phyloP scores from a whole-genome alignment of 2,888 invertebrate species.

The Synergus japonicus region DNA sequence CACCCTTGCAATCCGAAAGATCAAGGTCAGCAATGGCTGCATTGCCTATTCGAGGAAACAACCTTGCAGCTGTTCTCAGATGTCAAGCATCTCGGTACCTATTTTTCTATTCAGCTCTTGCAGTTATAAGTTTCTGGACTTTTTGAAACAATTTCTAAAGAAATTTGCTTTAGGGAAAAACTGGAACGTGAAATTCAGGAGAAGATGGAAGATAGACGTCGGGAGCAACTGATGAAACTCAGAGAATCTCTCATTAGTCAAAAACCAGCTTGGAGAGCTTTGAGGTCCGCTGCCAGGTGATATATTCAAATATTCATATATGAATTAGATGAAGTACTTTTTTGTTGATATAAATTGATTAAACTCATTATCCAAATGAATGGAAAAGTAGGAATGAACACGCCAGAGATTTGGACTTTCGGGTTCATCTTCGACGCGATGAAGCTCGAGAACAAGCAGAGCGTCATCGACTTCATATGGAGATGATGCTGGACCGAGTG shows the following conservation, averaged over 20 bases:
- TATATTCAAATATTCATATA: background rate
- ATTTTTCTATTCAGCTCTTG: background rate
- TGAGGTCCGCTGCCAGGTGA: slow-evolving; percentile 77
- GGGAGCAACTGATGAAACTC: slow-evolving; percentile 80
- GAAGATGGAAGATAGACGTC: slow-evolving; percentile 81
- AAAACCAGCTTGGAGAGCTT: slow-evolving; percentile 85
- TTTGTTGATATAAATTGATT: background rate
- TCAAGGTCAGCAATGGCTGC: slow-evolving; percentile 67
- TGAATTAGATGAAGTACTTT: slow-evolving; percentile 14
- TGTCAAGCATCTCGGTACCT: slow-evolving; percentile 73
- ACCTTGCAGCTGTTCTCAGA: slow-evolving; percentile 84
- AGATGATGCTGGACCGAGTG: slow-evolving; percentile 85
- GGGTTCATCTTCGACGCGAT: slow-evolving; percentile 83
- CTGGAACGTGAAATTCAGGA: slow-evolving; percentile 82
- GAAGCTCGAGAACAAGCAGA: slow-evolving; percentile 84
- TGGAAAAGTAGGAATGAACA: slow-evolving; percentile 74
- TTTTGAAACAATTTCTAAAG: background rate
- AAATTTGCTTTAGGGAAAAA: slow-evolving; percentile 77
- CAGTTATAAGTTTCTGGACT: background rate
- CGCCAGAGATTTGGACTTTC: slow-evolving; percentile 84
- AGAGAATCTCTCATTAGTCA: slow-evolving; percentile 81
- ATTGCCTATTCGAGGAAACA: slow-evolving; percentile 74
- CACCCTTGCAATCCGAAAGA: slow-evolving; percentile 66
- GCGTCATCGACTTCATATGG: slow-evolving; percentile 85
- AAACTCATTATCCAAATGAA: background rate